Evolutionary conservation across 2,113 vertebrate genomes (phyloP).

Genomic region (Haemorhous mexicanus): DNA sequence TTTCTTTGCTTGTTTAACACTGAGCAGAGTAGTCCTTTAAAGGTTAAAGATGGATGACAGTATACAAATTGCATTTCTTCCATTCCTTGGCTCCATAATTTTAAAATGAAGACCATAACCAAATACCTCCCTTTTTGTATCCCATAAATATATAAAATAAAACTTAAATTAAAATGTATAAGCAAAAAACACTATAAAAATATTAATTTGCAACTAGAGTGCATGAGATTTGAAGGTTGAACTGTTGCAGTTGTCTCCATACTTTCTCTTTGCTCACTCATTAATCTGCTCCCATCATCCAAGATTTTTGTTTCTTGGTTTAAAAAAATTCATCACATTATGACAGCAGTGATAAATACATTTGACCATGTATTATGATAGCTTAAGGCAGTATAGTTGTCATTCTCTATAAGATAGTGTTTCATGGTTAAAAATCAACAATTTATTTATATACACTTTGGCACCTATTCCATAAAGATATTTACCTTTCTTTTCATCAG

Average conservation of each 20-base stretch:
- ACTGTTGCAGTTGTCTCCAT: not conserved
- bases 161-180: not conserved
- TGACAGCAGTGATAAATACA: not conserved
- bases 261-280: not conserved
- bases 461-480: not conserved
- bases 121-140: not conserved
- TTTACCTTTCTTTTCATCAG: not conserved
- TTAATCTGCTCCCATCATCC: not conserved
- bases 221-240: not conserved
- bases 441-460: not conserved
- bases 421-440: not conserved
- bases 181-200: not conserved
- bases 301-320: not conserved
- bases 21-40: not conserved
- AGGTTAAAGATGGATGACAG: not conserved
- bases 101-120: not conserved
- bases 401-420: not conserved
- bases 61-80: not conserved
- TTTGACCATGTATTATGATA: not conserved
- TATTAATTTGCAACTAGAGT: not conserved
- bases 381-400: not conserved
- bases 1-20: not conserved
- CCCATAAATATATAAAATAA: not conserved
- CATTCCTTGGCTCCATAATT: not conserved
- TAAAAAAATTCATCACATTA: not conserved